Evolutionary conservation across 2,888 invertebrate species (phyloP).

Genomic region (Archips crataeganus): DNA sequence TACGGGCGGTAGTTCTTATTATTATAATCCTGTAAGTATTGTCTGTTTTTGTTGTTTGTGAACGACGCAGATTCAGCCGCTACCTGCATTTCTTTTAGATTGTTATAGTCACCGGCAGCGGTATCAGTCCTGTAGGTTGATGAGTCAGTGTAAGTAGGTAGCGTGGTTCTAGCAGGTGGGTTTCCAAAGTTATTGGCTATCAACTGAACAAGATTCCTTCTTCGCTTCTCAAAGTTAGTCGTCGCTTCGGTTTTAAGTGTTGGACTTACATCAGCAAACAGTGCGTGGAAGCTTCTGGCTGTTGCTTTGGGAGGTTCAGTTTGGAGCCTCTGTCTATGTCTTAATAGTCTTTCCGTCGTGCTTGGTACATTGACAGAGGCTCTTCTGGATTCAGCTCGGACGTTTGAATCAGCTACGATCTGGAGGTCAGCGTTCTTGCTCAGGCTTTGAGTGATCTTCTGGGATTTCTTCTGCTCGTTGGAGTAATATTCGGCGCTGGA

Average conservation of each 20-base stretch:
- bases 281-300: constrained; percentile 69
- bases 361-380: constrained; percentile 67
- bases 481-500: constrained; percentile 93
- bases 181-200: constrained; percentile 74
- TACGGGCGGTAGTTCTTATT: constrained; percentile 75
- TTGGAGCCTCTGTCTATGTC: constrained; percentile 70
- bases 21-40: constrained; percentile 75
- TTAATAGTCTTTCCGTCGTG: constrained; percentile 72
- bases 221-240: constrained; percentile 71
- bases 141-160: constrained; percentile 67
- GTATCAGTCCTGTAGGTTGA: constrained; percentile 69
- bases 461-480: constrained; percentile 87
- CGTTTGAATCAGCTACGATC: constrained; percentile 67
- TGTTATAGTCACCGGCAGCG: constrained; percentile 72
- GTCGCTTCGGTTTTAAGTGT: constrained; percentile 72
- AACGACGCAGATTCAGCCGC: constrained; percentile 93
- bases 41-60: constrained; percentile 83
- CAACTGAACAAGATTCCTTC: constrained; percentile 74
- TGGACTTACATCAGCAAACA: constrained; percentile 67
- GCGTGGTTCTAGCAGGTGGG: constrained; percentile 63
- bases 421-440: constrained; percentile 73
- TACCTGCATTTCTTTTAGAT: constrained; percentile 88
- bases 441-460: constrained; percentile 68
- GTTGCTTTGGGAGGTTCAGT: constrained; percentile 66
- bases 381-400: constrained; percentile 69